Evolutionary conservation across 2,113 vertebrate species (phyloP).

Genomic region (Cebidichthys violaceus): DNA sequence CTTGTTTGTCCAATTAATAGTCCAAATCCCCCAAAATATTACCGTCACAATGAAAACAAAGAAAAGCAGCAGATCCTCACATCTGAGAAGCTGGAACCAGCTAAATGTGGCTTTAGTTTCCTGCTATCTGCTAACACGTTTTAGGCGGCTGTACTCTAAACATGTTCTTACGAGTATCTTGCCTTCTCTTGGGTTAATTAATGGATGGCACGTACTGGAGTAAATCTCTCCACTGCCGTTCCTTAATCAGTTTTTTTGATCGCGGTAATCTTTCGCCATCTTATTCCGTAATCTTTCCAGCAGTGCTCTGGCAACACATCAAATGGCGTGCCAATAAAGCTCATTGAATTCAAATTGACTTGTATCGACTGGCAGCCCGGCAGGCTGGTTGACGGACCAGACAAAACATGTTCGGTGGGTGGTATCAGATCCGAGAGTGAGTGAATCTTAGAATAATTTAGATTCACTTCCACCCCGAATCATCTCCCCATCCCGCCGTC

Average conservation of each 20-base stretch:
- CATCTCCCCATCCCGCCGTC: neutral
- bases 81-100: neutral
- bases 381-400: neutral
- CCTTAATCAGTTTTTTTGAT: slow-evolving; percentile 31
- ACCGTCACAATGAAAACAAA: neutral
- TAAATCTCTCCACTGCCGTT: slow-evolving; percentile 24
- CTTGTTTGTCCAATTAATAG: neutral
- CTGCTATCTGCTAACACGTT: too few relatives aligned
- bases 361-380: slow-evolving; percentile 19
- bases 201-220: neutral
- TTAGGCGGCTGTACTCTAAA: neutral
- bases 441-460: neutral
- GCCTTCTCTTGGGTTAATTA: neutral
- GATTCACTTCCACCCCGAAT: neutral
- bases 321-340: neutral
- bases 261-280: neutral
- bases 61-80: neutral
- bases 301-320: slow-evolving; percentile 28
- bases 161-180: neutral
- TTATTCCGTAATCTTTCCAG: slow-evolving; percentile 25
- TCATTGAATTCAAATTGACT: slow-evolving; percentile 18
- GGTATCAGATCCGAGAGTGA: slow-evolving; percentile 1
- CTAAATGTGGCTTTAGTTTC: neutral
- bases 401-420: neutral
- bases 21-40: neutral